These are phyloP conservation scores for Siniperca scherzeri DNA, from an alignment of 2,797 vertebrate genomes.

Conservation along the genomic window DNA sequence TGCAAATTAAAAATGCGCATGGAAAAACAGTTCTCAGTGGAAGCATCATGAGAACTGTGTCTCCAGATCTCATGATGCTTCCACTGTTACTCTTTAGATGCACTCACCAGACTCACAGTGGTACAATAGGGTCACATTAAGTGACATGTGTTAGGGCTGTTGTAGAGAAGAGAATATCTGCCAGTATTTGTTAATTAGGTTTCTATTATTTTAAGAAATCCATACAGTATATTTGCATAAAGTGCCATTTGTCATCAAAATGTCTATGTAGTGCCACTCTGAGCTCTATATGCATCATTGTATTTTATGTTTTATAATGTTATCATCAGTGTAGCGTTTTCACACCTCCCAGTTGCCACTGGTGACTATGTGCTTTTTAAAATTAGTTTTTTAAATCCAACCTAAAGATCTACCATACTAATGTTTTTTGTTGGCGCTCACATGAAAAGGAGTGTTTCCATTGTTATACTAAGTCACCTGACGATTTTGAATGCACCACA, in stretches of 20 bases:
- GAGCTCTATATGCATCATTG: neutral
- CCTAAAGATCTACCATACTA: neutral
- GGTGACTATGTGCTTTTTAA: neutral
- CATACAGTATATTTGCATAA: neutral
- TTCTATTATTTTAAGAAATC: neutral
- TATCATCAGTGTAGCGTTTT: slow-evolving; percentile 5
- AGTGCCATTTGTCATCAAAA: neutral
- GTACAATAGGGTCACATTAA: neutral
- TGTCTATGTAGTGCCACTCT: neutral
- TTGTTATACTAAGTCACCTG: slow-evolving; percentile 36
- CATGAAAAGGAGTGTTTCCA: slow-evolving; percentile 27
- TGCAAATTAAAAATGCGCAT: neutral
- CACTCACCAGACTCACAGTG: slow-evolving; percentile 10
- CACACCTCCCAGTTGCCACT: neutral
- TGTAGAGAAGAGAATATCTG: neutral
- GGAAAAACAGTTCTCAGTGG: neutral
- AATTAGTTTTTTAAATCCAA: neutral
- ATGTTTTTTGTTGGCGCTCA: slow-evolving; percentile 18
- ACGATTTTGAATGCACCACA: slow-evolving; percentile 29
- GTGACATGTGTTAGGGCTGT: slow-evolving; percentile 6
- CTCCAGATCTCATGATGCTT: slow-evolving; percentile 27
- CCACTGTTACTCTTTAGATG: slow-evolving; percentile 38
- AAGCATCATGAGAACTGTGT: neutral
- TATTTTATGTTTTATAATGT: neutral
- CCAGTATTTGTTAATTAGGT: neutral